Conservation (phyloP, 30 jellyfish, hydroid and myxozoan genomes). For the Hydractinia echinata region DNA sequence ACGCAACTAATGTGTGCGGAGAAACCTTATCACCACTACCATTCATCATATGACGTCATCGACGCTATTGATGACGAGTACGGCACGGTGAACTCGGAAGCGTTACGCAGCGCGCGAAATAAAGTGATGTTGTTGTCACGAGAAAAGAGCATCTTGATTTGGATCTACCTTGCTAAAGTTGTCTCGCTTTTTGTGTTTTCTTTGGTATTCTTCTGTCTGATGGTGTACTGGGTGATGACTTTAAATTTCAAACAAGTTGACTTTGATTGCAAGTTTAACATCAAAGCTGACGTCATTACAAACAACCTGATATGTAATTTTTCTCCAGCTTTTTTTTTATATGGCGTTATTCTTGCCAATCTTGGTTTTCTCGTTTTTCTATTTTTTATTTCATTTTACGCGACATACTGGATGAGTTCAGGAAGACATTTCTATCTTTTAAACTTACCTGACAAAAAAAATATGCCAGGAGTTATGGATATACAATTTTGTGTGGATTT, state of each 20-base stretch:
- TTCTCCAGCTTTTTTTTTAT: slow-evolving; percentile 16
- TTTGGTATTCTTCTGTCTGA: background rate
- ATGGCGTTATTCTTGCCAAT: background rate
- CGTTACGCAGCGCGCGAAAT: background rate
- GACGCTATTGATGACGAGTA: background rate
- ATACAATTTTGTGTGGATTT: no score
- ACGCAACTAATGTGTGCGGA: background rate
- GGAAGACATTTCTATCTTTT: no score
- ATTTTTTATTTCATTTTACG: background rate
- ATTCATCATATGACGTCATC: no score
- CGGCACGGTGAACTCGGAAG: background rate
- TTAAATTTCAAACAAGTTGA: background rate
- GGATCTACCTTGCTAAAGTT: background rate
- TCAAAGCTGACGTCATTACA: background rate
- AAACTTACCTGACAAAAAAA: no score
- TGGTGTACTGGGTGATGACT: background rate
- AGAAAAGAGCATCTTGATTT: background rate
- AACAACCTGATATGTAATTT: slow-evolving; percentile 1
- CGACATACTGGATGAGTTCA: no score
- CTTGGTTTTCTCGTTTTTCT: slow-evolving; percentile 2
- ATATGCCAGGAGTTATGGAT: no score
- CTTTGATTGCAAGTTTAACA: background rate
- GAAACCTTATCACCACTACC: no score
- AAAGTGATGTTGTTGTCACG: background rate
- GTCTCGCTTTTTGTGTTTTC: background rate